A percentile compares a stretch with the other conserved stretches of the same genome.
Conservation (phyloP, 2,797 vertebrate genomes). For the Lagodon rhomboides region DNA sequence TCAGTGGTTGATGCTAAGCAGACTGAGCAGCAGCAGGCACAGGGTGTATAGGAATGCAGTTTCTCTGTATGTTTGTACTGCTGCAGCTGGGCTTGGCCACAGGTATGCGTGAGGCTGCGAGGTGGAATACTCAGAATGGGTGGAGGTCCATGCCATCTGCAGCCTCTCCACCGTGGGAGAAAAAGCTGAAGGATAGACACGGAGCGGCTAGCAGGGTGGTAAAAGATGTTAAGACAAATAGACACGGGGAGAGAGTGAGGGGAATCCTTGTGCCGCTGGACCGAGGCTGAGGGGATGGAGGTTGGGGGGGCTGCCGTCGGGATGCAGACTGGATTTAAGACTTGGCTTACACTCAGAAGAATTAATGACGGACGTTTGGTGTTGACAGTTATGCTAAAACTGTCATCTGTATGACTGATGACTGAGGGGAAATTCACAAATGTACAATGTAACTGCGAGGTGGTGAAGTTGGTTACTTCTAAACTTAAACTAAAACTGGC, state of each 20-base stretch:
- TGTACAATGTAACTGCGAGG: neutral
- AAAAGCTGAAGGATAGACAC: slow-evolving; percentile 41
- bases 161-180: slow-evolving; percentile 50
- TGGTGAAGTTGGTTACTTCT: neutral
- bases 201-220: slow-evolving; percentile 36
- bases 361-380: slow-evolving; percentile 16
- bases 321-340: slow-evolving; percentile 10
- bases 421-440: slow-evolving; percentile 11
- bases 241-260: slow-evolving; percentile 45
- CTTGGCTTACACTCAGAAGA: slow-evolving; percentile 24
- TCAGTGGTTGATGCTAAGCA: slow-evolving; percentile 69
- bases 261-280: slow-evolving; percentile 43
- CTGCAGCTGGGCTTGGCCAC: slow-evolving; percentile 66
- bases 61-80: slow-evolving; percentile 70
- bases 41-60: slow-evolving; percentile 64
- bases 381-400: slow-evolving; percentile 33
- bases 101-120: slow-evolving; percentile 64
- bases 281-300: slow-evolving; percentile 22
- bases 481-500: neutral
- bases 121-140: slow-evolving; percentile 63
- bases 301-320: slow-evolving; percentile 26
- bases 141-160: slow-evolving; percentile 64
- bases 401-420: slow-evolving; percentile 2
- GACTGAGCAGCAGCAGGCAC: slow-evolving; percentile 44
- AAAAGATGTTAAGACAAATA: slow-evolving; percentile 63